These are phyloP conservation scores for Echinarachnius parma DNA, from an alignment of 53 echinoderm and acorn worm genomes.

Conservation along the genomic window DNA sequence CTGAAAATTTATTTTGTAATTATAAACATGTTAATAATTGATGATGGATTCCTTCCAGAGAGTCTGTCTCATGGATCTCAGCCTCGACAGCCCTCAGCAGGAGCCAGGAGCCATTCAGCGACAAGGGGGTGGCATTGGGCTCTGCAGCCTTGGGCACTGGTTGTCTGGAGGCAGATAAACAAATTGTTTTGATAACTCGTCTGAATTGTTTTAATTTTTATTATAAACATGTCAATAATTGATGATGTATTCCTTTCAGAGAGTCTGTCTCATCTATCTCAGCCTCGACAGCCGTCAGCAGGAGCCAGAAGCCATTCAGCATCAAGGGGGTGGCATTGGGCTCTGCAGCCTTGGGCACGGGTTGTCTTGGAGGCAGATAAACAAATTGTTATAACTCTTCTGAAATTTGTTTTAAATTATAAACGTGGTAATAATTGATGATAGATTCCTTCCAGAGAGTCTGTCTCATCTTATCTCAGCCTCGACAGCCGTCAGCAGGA, in stretches of 20 bases:
- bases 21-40: too few species aligned
- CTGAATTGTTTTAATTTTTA: too few species aligned
- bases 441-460: slow-evolving; percentile 65
- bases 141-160: background rate
- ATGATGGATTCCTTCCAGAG: slow-evolving; percentile 64
- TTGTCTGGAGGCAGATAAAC: too few species aligned
- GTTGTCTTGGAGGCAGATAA: slow-evolving; percentile 1
- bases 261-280: slow-evolving; percentile 65
- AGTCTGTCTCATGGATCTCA: slow-evolving; percentile 61
- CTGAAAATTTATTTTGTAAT: too few species aligned
- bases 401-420: too few species aligned
- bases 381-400: too few species aligned
- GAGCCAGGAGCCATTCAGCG: slow-evolving; percentile 76
- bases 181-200: too few species aligned
- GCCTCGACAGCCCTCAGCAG: slow-evolving; percentile 68
- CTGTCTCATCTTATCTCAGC: slow-evolving; percentile 62
- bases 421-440: too few species aligned
- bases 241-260: slow-evolving; percentile 62
- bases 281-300: slow-evolving; percentile 65
- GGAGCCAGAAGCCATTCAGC: slow-evolving; percentile 78
- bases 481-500: slow-evolving; percentile 65
- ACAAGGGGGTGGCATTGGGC: slow-evolving; percentile 17
- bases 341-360: background rate
- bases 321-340: slow-evolving; percentile 21
- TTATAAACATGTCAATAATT: too few species aligned